Conservation (phyloP, 2,888 invertebrate species). For the Synergus itoensis region DNA sequence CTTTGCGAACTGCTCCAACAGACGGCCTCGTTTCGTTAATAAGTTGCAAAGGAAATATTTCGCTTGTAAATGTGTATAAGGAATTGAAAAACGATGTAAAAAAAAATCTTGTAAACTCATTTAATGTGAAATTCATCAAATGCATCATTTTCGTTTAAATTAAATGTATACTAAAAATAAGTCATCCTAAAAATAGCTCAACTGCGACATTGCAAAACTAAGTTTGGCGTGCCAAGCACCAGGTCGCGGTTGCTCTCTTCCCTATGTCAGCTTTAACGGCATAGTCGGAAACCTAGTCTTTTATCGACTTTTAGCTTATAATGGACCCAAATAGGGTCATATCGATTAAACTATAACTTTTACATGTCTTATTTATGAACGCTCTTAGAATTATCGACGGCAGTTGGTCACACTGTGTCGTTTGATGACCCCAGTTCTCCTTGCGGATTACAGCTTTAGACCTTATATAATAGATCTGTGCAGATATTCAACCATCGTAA, state of each 20-base stretch:
- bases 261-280: slow-evolving; percentile 25
- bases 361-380: slow-evolving; percentile 54
- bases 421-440: background rate
- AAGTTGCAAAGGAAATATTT: background rate
- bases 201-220: slow-evolving; percentile 19
- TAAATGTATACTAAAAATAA: too few species aligned
- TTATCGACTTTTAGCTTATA: slow-evolving; percentile 51
- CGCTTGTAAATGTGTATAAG: background rate
- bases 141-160: background rate
- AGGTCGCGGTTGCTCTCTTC: slow-evolving; percentile 1
- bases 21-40: background rate
- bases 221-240: slow-evolving; percentile 37
- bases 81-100: background rate
- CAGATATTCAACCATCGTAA: background rate
- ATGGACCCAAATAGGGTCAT: slow-evolving; percentile 59
- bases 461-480: background rate
- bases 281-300: slow-evolving; percentile 29
- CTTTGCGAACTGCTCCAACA: background rate
- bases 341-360: slow-evolving; percentile 61
- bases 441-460: background rate
- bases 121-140: too few species aligned
- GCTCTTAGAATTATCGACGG: background rate
- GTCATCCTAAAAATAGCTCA: background rate
- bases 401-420: slow-evolving; percentile 1
- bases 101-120: background rate